Evolutionary conservation across 2,888 invertebrate genomes (phyloP).

Genomic region (Euspilapteryx auroguttella): DNA sequence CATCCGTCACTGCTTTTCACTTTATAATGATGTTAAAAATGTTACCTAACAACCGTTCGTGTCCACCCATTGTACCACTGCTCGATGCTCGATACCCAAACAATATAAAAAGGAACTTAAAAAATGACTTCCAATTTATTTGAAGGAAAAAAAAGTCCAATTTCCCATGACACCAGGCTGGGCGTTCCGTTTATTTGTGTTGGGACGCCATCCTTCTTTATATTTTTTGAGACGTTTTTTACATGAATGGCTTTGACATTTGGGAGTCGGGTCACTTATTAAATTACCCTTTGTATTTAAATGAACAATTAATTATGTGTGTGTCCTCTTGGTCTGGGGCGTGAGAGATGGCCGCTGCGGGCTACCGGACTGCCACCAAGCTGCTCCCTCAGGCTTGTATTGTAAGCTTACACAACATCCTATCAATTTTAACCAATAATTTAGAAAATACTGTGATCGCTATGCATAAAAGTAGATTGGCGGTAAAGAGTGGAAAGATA

Average conservation of each 20-base stretch:
- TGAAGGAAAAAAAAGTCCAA: constrained; percentile 41
- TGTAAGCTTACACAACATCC: too few relatives aligned
- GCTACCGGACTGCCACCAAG: too few relatives aligned
- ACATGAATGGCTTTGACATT: constrained; percentile 51
- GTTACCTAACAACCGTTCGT: constrained; percentile 51
- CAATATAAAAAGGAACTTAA: constrained; percentile 32
- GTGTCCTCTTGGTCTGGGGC: too few relatives aligned
- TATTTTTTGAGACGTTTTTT: constrained; percentile 40
- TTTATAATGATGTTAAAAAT: constrained; percentile 61
- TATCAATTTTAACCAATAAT: too few relatives aligned
- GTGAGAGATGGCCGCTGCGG: too few relatives aligned
- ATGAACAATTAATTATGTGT: constrained; percentile 49
- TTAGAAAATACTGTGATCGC: too few relatives aligned
- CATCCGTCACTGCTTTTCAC: constrained; percentile 52
- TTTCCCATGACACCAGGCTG: constrained; percentile 50
- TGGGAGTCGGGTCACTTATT: constrained; percentile 53
- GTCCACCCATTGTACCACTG: constrained; percentile 53
- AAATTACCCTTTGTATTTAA: constrained; percentile 61
- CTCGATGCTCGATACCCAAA: constrained; percentile 42
- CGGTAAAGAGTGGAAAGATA: too few relatives aligned
- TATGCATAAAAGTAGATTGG: too few relatives aligned
- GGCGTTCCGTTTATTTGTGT: constrained; percentile 26
- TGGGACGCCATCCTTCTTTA: constrained; percentile 43
- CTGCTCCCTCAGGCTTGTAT: too few relatives aligned
- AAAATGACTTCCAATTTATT: constrained; percentile 59